Percentiles rank a stretch among this genome's conserved stretches.
These are phyloP conservation scores for Albula glossodonta DNA, from an alignment of 2,113 vertebrate species.

Conservation along the genomic window DNA sequence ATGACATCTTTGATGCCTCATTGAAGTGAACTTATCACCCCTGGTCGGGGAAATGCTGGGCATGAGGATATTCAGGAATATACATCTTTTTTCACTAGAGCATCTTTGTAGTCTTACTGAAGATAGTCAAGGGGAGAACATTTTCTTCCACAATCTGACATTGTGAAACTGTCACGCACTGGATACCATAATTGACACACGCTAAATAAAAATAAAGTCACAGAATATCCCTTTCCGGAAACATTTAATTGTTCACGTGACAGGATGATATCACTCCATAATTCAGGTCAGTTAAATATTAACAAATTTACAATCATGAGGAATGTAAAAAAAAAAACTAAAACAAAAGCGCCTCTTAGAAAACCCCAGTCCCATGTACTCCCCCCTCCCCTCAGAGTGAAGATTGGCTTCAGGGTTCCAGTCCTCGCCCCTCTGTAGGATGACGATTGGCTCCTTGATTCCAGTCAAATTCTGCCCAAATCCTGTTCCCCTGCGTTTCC, in stretches of 20 bases:
- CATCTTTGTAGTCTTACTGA: not conserved
- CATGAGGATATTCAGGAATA: too few relatives aligned
- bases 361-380: conserved; percentile 70
- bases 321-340: conserved; percentile 90
- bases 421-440: conserved; percentile 32
- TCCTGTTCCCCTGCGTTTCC: conserved; percentile 34
- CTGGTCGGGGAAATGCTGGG: too few relatives aligned
- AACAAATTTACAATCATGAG: conserved; percentile 99
- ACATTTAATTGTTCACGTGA: conserved; percentile 84
- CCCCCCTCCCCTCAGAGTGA: conserved; percentile 36
- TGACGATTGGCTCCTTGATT: not conserved
- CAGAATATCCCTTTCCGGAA: conserved; percentile 55
- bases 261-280: conserved; percentile 90
- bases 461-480: conserved; percentile 30
- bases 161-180: not conserved
- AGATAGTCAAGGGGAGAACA: not conserved
- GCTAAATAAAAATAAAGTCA: not conserved
- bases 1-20: not conserved
- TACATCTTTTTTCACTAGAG: not conserved
- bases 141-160: not conserved
- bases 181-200: not conserved
- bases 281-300: conserved; percentile 98
- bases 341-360: conserved; percentile 84
- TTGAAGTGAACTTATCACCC: too few relatives aligned
- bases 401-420: conserved; percentile 28